A percentile compares a stretch with the other conserved stretches of the same genome.
phyloP scores from a whole-genome alignment of 2,113 vertebrate species.

The Drymodes brunneopygia region DNA sequence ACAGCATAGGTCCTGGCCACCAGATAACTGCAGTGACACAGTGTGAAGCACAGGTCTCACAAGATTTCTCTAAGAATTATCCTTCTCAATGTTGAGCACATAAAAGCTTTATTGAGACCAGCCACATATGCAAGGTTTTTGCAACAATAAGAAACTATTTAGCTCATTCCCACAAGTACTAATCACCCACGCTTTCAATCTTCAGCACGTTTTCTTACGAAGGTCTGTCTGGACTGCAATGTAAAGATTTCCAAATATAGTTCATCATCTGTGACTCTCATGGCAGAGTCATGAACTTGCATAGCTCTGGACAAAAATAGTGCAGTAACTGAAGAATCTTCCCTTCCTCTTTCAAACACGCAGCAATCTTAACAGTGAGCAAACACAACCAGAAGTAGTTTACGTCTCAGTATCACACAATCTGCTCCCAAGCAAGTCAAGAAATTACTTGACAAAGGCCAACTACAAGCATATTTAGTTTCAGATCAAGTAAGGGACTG shows the following conservation, averaged over 20 bases:
- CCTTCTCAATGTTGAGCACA: background rate
- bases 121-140: background rate
- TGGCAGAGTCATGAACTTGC: background rate
- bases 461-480: background rate
- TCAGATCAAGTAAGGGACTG: background rate
- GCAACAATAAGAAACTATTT: background rate
- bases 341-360: background rate
- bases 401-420: background rate
- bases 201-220: background rate
- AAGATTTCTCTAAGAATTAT: background rate
- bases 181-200: background rate
- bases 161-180: background rate
- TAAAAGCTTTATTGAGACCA: background rate
- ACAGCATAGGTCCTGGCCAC: background rate
- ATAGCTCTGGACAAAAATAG: background rate
- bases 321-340: background rate
- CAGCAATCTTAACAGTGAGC: background rate
- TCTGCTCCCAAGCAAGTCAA: background rate
- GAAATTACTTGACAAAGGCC: background rate
- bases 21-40: background rate
- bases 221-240: background rate
- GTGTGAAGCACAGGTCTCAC: background rate
- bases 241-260: background rate
- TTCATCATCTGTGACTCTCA: background rate
- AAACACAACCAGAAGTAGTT: background rate